Conservation (phyloP, 2,888 invertebrate genomes). For the Aphidius colemani region DNA sequence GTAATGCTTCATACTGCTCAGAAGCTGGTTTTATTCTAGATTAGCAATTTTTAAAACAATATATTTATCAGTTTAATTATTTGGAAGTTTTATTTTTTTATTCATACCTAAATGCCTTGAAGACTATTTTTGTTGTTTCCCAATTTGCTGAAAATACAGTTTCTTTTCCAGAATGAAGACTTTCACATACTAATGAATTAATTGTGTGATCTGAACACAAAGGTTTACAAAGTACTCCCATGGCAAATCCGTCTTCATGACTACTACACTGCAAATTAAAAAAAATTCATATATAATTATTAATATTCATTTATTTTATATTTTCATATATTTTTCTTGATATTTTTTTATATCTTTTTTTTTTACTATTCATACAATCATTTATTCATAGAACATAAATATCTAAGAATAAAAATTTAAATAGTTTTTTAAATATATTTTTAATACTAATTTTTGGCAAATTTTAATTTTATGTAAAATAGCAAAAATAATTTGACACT, state of each 20-base stretch:
- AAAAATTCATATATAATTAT: conserved; percentile 16
- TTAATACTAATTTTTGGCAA: neutral
- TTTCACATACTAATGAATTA: conserved; percentile 66
- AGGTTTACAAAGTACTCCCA: conserved; percentile 69
- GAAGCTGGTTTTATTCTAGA: conserved; percentile 50
- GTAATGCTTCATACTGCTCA: conserved; percentile 60
- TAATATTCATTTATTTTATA: conserved; percentile 36
- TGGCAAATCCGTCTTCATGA: conserved; percentile 63
- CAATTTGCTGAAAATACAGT: conserved; percentile 67
- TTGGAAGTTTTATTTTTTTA: too few relatives aligned
- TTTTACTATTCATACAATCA: conserved; percentile 15
- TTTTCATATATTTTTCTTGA: neutral
- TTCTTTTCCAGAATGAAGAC: conserved; percentile 67
- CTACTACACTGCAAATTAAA: conserved; percentile 63
- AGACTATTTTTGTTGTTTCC: conserved; percentile 65
- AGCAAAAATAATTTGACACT: too few relatives aligned
- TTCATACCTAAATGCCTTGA: conserved; percentile 61
- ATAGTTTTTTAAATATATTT: neutral
- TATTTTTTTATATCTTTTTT: too few relatives aligned
- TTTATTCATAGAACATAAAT: conserved; percentile 14
- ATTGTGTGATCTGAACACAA: conserved; percentile 65
- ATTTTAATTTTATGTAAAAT: too few relatives aligned
- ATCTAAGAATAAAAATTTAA: conserved; percentile 11
- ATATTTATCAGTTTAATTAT: neutral
- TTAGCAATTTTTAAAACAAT: neutral